Evolutionary conservation across 2,797 vertebrate genomes (phyloP), one percentile per base, ranked within the genome.

Genomic region (Trachops cirrhosus): DNA sequence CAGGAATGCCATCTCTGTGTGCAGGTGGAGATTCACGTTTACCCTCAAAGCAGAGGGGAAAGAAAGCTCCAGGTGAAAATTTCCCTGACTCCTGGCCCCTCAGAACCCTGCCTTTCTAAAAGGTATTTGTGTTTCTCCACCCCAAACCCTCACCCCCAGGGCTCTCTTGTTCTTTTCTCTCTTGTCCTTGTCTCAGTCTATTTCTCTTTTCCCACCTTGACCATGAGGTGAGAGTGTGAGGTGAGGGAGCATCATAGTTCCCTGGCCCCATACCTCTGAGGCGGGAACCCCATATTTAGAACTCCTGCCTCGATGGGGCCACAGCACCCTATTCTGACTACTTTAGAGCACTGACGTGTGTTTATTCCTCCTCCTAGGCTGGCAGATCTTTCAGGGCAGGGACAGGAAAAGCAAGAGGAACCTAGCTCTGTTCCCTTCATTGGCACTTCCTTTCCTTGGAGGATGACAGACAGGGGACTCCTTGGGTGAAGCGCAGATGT

Each of bases 391-490:
- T 85, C 59, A 37, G 73, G 68, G 73, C 52, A 57, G 41, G 34
- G n/a, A 18, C 57, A 59, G 64, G 39, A 74, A 74, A 91, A 18
- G 19, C 19, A 15, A 37, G 24, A 70, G 41, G 39, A 67, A 26
- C 37, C 5, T 26, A 22, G 46, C 26, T 44, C 39, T 67, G 14
- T 18, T 50, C 29, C 48, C 50, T 67, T 24, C 19, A 32, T 39
- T n/a, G 2, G 3, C 9, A 7, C 5, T 22, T 44, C n/a, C 22
- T 92, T 44, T 92, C 39, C 79, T 67, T 9, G 41, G 37, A 44
- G 41, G 74, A 74, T 94, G 96, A 97, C 7, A 70, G 96, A 96
- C 90, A 77, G 86, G 52, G 39, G 96, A 96, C 96, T 94, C 96
- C 71, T 22, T 34, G n/a, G 75, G 77, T 41, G 91, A 93, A 92